phyloP scores from a whole-genome alignment of 2,113 vertebrate genomes.

The Scortum barcoo region DNA sequence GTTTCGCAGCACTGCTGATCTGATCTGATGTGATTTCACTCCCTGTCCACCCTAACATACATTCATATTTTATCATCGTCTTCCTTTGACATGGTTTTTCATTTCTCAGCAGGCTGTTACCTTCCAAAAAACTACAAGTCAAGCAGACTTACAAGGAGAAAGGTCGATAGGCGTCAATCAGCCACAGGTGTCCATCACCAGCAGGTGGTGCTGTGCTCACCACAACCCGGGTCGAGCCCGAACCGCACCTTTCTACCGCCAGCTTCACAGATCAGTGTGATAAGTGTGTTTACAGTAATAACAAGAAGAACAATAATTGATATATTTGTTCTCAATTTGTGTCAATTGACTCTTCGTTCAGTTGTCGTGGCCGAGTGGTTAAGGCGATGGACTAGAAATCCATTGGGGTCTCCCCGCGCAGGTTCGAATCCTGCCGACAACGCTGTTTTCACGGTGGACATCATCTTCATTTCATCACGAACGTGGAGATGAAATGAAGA shows the following conservation, averaged over 20 bases:
- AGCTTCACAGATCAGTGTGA: not conserved
- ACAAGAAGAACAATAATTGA: not conserved
- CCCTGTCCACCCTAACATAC: not conserved
- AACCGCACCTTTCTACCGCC: accelerated
- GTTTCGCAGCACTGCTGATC: not conserved
- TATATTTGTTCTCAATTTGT: too few species aligned
- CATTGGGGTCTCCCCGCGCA: slow-evolving; percentile 95
- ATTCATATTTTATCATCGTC: not conserved
- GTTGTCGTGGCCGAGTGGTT: slow-evolving; percentile 84
- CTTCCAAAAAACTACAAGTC: not conserved
- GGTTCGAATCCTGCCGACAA: slow-evolving; percentile 98
- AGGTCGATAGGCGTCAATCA: not conserved
- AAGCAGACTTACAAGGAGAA: not conserved
- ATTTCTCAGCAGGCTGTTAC: not conserved
- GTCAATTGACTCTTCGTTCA: accelerated
- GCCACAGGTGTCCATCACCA: slow-evolving; percentile 5
- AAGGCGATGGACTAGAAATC: slow-evolving; percentile 95
- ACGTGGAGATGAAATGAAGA: too few species aligned
- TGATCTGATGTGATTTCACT: not conserved
- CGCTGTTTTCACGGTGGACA: slow-evolving; percentile 55
- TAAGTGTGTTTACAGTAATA: too few species aligned
- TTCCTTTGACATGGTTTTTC: not conserved
- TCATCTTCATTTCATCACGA: too few species aligned
- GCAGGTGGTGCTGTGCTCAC: slow-evolving; percentile 32
- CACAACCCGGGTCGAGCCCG: not conserved